These are phyloP conservation scores for Numenius arquata DNA, from an alignment of 2,113 vertebrate species.

Conservation along the genomic window DNA sequence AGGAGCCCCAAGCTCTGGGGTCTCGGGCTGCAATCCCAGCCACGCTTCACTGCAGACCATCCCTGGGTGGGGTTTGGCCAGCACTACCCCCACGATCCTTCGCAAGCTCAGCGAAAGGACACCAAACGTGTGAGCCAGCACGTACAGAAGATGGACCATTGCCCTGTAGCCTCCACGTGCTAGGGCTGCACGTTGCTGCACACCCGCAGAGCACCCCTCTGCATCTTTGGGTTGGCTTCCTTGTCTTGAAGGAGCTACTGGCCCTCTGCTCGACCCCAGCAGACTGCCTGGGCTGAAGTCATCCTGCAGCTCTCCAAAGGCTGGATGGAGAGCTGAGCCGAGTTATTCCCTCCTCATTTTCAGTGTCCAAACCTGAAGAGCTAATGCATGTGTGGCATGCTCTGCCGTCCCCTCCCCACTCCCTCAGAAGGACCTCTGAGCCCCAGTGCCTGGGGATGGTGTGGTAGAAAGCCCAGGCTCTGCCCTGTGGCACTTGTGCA, in stretches of 20 bases:
- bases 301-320: not conserved
- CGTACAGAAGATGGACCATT: not conserved
- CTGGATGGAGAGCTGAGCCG: not conserved
- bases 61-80: not conserved
- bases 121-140: not conserved
- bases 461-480: not conserved
- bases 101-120: not conserved
- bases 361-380: not conserved
- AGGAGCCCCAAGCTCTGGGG: not conserved
- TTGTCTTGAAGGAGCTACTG: not conserved
- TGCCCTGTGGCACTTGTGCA: not conserved
- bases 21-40: not conserved
- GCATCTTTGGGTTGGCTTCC: not conserved
- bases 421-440: not conserved
- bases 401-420: not conserved
- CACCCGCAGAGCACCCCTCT: not conserved
- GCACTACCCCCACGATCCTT: not conserved
- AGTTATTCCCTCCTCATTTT: not conserved
- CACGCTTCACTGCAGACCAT: accelerated
- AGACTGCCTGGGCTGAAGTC: not conserved
- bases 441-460: not conserved
- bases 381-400: accelerated
- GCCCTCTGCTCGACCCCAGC: not conserved
- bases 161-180: not conserved
- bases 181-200: not conserved